These are phyloP conservation scores for Lophotis ruficrista DNA, from an alignment of 2,113 vertebrate genomes.

Conservation along the genomic window DNA sequence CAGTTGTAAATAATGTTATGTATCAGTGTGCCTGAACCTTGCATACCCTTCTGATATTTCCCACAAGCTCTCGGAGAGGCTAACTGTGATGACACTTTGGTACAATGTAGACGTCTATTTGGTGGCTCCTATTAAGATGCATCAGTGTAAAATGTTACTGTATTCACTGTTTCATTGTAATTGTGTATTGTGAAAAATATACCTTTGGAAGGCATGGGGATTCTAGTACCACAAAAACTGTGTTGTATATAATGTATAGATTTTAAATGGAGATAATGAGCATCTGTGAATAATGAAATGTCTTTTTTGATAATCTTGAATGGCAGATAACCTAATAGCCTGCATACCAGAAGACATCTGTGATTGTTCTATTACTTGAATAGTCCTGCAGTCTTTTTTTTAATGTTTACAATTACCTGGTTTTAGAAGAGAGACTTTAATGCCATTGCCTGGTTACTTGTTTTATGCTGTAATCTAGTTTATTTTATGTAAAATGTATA, in stretches of 20 bases:
- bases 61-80: slow-evolving; percentile 83
- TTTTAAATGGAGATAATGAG: slow-evolving; percentile 88
- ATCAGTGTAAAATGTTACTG: slow-evolving; percentile 92
- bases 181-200: slow-evolving; percentile 93
- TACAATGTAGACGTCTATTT: slow-evolving; percentile 88
- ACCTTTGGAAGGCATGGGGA: slow-evolving; percentile 87
- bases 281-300: slow-evolving; percentile 89
- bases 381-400: slow-evolving; percentile 90
- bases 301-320: slow-evolving; percentile 87
- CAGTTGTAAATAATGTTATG: slow-evolving; percentile 85
- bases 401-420: slow-evolving; percentile 95
- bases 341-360: slow-evolving; percentile 87
- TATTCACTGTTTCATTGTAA: slow-evolving; percentile 95
- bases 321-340: slow-evolving; percentile 86
- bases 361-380: slow-evolving; percentile 97
- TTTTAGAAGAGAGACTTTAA: slow-evolving; percentile 88
- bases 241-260: slow-evolving; percentile 97
- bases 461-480: slow-evolving; percentile 89
- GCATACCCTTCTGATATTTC: slow-evolving; percentile 83
- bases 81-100: slow-evolving; percentile 86
- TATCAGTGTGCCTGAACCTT: slow-evolving; percentile 95
- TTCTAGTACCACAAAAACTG: slow-evolving; percentile 91
- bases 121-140: slow-evolving; percentile 88
- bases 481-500: slow-evolving; percentile 90
- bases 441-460: slow-evolving; percentile 90